Conservation (phyloP, 2,888 invertebrate genomes). For the Callyntrura sp. region DNA sequence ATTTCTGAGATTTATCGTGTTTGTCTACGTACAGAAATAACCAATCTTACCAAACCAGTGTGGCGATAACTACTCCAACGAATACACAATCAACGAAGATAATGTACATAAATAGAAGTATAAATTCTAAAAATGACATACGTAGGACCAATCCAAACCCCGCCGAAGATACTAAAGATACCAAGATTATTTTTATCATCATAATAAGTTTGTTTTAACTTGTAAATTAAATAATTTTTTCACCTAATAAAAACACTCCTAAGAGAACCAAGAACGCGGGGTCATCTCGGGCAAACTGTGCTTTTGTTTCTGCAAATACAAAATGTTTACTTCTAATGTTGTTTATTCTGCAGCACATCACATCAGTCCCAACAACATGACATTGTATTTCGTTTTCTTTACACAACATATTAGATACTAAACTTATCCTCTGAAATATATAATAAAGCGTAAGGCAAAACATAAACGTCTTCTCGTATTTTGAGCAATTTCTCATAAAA, state of each 20-base stretch:
- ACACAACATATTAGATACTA: too few relatives aligned
- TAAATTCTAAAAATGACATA: conserved; percentile 89
- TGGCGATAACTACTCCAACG: conserved; percentile 94
- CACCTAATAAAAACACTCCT: conserved; percentile 92
- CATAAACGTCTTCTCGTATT: too few relatives aligned
- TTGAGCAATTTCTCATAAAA: too few relatives aligned
- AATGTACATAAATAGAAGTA: conserved; percentile 95
- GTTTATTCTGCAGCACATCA: neutral
- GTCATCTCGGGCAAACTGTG: conserved; percentile 99
- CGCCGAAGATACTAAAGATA: conserved; percentile 96
- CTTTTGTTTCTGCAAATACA: conserved; percentile 96
- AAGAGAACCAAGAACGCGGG: conserved; percentile 98
- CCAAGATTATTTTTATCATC: too few relatives aligned
- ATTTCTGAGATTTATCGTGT: neutral
- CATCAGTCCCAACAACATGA: too few relatives aligned
- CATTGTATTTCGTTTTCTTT: too few relatives aligned
- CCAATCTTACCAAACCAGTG: conserved; percentile 92
- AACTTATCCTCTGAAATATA: too few relatives aligned
- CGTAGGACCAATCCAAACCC: conserved; percentile 93
- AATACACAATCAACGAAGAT: conserved; percentile 98
- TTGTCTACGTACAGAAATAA: neutral
- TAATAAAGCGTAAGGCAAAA: too few relatives aligned
- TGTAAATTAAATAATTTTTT: neutral
- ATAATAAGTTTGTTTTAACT: too few relatives aligned
- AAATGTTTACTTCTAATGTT: too few relatives aligned